phyloP scores from a whole-genome alignment of 1,140 invertebrate species.

The Drusus annulatus region DNA sequence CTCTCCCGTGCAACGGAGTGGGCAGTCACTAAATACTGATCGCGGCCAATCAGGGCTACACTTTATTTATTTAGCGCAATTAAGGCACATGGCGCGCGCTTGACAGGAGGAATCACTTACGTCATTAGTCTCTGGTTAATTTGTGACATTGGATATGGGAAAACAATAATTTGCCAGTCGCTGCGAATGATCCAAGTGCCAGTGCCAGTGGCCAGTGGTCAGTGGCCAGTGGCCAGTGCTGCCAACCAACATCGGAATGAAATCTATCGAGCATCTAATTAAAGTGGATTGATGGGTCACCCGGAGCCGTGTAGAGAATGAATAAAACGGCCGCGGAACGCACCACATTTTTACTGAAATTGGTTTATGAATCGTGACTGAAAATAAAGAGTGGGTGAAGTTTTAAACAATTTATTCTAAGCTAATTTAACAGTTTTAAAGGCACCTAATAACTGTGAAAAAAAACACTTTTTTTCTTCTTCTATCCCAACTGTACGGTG shows the following conservation, averaged over 20 bases:
- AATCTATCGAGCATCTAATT: conserved; percentile 32
- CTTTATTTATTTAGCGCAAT: not conserved
- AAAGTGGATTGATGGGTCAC: conserved; percentile 27
- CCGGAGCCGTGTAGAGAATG: not conserved
- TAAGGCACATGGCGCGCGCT: not conserved
- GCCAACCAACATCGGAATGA: not conserved
- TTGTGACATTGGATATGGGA: conserved; percentile 9
- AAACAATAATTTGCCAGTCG: conserved; percentile 36
- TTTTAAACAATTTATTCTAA: no score
- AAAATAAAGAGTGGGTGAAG: no score
- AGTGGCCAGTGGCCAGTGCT: not conserved
- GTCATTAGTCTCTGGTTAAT: conserved; percentile 32
- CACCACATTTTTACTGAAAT: not conserved
- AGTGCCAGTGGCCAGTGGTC: not conserved
- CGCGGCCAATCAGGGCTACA: not conserved
- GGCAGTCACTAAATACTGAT: not conserved
- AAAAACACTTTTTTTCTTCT: no score
- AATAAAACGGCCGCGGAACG: not conserved
- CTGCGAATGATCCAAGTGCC: not conserved
- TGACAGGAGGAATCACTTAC: conserved; percentile 17
- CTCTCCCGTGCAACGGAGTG: not conserved
- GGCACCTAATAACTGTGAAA: no score
- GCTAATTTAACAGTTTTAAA: no score
- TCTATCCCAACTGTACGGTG: no score
- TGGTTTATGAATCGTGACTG: no score